Evolutionary conservation across 1,140 invertebrate species (phyloP).

Genomic region (Camponotus vicinus): DNA sequence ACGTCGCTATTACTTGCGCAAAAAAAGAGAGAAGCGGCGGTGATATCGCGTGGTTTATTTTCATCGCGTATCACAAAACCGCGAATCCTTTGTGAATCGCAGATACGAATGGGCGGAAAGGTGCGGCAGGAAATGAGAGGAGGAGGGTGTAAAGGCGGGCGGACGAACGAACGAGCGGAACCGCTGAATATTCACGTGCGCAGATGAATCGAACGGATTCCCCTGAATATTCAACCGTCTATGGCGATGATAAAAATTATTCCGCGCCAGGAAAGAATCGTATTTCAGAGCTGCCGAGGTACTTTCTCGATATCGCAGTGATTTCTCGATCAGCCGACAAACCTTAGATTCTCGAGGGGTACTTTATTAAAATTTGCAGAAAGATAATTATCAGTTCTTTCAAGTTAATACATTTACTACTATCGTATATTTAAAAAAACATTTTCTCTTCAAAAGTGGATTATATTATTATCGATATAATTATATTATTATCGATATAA

Average conservation of each 20-base stretch:
- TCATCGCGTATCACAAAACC: slow-evolving; percentile 49
- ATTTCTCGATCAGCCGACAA: slow-evolving; percentile 66
- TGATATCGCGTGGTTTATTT: slow-evolving; percentile 53
- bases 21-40: not conserved
- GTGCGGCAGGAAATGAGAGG: slow-evolving; percentile 63
- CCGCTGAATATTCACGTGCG: slow-evolving; percentile 77
- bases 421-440: slow-evolving; percentile 1
- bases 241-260: slow-evolving; percentile 72
- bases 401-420: not conserved
- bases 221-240: slow-evolving; percentile 74
- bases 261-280: slow-evolving; percentile 53
- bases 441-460: not conserved
- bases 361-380: slow-evolving; percentile 21
- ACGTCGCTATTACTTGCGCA: not conserved
- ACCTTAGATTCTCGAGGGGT: not conserved
- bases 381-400: slow-evolving; percentile 41
- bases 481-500: slow-evolving; percentile 1
- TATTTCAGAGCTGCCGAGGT: slow-evolving; percentile 60
- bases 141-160: slow-evolving; percentile 59
- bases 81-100: slow-evolving; percentile 55
- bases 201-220: slow-evolving; percentile 76
- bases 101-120: slow-evolving; percentile 59
- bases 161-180: slow-evolving; percentile 67
- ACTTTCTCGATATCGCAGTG: slow-evolving; percentile 53
- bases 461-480: not conserved